Base-by-base conservation (phyloP, 2,113 vertebrate genomes). In the Perognathus longimembris region DNA sequence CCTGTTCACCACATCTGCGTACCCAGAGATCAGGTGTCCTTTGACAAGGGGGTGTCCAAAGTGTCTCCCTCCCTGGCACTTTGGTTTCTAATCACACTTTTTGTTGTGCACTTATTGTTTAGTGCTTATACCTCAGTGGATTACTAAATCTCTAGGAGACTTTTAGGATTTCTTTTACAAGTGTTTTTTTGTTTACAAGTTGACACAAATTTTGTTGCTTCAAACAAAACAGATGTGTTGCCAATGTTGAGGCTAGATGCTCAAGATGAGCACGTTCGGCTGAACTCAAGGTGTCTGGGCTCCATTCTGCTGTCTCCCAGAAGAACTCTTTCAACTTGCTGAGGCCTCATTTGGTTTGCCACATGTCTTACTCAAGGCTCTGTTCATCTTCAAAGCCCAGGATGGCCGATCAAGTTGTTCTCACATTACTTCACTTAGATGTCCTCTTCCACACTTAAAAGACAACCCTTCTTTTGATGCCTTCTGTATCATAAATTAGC, bases 1-100 rank as follows among this genome's bases (percentile, higher is more conserved):
- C 17, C 70, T 74, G 59, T 38, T 66, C 15, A 18, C 26, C 34
- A 30, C 63, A 24, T 12, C 18, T 15, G 2, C 30, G 30, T 20
- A 15, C 30, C 8, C 30, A 34, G 42, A 32, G 3, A 45, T 8
- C 15, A 26, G 1, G 21, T 42, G 36, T 38, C 26, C 20, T 28
- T 21, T 7, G n/a, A 2, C 7, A 6, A 7, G 0, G 21, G 1
- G 7, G 5, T 5, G 7, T 59, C 24, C 59, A 9, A 28, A 34
- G 17, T 12, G 3, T 50, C 64, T 64, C 38, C 57, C 80, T 89
- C 18, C 4, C 0, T 8, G 34, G 30, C 3, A 11, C 2, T 17
- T 38, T 20, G 22, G 17, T 17, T 45, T 57, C 28, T 28, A 17
- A 38, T 73, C 63, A 59, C 12, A 1, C 15, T 64, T 77, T 80